Conservation (phyloP, 2,113 vertebrate species). For the Microtus pennsylvanicus region DNA sequence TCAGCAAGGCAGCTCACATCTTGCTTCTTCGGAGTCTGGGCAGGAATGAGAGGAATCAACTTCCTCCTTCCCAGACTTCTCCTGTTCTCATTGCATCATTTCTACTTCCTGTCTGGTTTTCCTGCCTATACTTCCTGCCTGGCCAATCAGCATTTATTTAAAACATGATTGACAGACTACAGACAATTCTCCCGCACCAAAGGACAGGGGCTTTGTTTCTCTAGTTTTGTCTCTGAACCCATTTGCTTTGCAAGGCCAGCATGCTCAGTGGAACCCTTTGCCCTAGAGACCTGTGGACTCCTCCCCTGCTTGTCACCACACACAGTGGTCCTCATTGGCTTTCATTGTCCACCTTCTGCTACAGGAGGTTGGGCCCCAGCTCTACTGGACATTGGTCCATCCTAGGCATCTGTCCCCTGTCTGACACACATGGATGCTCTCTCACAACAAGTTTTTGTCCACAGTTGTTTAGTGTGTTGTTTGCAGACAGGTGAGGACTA, state of each 20-base stretch:
- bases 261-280: background rate
- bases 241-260: background rate
- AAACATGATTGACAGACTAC: too few species aligned
- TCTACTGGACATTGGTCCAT: background rate
- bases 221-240: background rate
- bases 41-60: too few species aligned
- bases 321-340: background rate
- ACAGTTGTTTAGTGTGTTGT: background rate
- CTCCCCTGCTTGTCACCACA: background rate
- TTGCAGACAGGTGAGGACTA: accelerated
- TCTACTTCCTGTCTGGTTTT: too few species aligned
- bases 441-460: too few species aligned
- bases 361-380: accelerated
- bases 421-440: too few species aligned
- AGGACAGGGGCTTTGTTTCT: background rate
- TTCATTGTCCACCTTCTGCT: background rate
- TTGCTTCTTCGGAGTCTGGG: too few species aligned
- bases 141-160: too few species aligned
- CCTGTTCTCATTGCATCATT: too few species aligned
- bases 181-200: too few species aligned
- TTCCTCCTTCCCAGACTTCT: too few species aligned
- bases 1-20: too few species aligned
- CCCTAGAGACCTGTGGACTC: accelerated
- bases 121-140: too few species aligned
- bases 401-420: background rate